A percentile compares a stretch with the other conserved stretches of the same genome.
phyloP scores from a whole-genome alignment of 1,140 invertebrate genomes.

The Drosophila virilis region DNA sequence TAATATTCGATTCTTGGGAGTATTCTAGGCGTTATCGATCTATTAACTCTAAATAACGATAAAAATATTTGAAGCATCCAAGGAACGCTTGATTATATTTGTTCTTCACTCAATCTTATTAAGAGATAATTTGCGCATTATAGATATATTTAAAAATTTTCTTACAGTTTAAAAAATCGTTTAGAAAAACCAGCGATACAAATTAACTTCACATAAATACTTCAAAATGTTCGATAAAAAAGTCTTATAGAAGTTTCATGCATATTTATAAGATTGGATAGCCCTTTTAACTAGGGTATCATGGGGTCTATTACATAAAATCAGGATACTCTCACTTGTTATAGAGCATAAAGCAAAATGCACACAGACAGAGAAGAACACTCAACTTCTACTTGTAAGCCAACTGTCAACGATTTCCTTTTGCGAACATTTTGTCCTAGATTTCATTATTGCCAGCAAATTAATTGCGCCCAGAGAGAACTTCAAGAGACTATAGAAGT shows the following conservation, averaged over 20 bases:
- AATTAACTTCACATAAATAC: not conserved
- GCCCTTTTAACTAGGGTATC: not conserved
- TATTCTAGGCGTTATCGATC: too few species aligned
- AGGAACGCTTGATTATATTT: too few species aligned
- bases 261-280: too few species aligned
- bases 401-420: constrained; percentile 76
- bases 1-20: too few species aligned
- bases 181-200: not conserved
- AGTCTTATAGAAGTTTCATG: too few species aligned
- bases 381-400: constrained; percentile 30
- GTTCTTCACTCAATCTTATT: too few species aligned
- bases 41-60: too few species aligned
- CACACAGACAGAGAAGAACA: not conserved
- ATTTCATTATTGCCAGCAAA: constrained; percentile 81
- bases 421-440: constrained; percentile 75
- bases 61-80: too few species aligned
- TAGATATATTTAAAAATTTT: too few species aligned
- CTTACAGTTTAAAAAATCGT: too few species aligned
- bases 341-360: constrained; percentile 13
- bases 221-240: too few species aligned
- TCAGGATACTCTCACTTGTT: not conserved
- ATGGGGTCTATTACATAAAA: not conserved
- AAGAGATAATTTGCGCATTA: too few species aligned
- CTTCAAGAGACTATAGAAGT: constrained; percentile 15
- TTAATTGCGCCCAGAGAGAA: constrained; percentile 66